Evolutionary conservation across 2,888 invertebrate species (phyloP).

Genomic region (Myathropa florea): DNA sequence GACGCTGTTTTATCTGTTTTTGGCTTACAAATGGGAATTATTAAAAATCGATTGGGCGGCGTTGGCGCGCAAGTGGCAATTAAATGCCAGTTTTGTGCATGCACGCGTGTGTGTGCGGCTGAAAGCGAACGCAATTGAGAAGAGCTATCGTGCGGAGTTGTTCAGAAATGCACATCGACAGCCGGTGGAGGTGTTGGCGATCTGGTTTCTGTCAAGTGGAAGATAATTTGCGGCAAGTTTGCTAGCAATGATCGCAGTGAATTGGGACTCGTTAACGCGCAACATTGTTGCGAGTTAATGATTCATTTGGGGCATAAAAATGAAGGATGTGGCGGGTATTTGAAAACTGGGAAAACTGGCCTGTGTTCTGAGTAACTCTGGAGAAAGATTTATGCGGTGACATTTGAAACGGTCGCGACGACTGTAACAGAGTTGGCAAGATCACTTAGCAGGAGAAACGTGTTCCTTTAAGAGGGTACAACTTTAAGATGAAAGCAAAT

Average conservation of each 20-base stretch:
- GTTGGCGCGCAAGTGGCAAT: slow-evolving; percentile 36
- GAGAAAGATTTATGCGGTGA: too few species aligned
- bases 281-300: not conserved
- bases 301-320: not conserved
- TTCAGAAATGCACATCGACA: not conserved
- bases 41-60: slow-evolving; percentile 37
- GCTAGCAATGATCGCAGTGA: not conserved
- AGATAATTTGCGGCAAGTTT: slow-evolving; percentile 8
- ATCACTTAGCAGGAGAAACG: too few species aligned
- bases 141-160: not conserved
- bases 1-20: slow-evolving; percentile 18
- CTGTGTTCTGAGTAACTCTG: too few species aligned
- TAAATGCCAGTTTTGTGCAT: slow-evolving; percentile 20
- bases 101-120: not conserved
- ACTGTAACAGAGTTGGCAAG: too few species aligned
- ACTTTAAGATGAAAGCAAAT: too few species aligned
- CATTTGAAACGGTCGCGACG: too few species aligned
- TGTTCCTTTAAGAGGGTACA: too few species aligned
- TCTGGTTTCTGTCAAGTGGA: slow-evolving; percentile 26
- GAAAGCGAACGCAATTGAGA: slow-evolving; percentile 19
- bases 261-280: not conserved
- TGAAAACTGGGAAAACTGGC: too few species aligned
- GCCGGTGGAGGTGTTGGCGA: not conserved
- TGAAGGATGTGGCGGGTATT: not conserved
- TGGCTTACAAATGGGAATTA: slow-evolving; percentile 48